Evolutionary conservation across 2,113 vertebrate genomes (phyloP).

Genomic region (Micronisus gabar): DNA sequence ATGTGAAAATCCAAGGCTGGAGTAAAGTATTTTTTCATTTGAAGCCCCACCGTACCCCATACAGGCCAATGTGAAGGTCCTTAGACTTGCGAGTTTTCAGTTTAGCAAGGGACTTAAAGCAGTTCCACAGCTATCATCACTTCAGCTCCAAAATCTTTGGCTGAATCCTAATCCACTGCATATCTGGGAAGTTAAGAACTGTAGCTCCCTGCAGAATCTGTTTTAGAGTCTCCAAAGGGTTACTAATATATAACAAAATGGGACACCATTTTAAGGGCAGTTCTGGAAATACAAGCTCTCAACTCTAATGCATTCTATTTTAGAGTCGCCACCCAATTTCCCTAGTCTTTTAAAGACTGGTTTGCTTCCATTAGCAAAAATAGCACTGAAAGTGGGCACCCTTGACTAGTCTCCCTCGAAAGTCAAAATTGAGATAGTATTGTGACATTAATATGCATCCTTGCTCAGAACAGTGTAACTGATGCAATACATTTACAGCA

Average conservation of each 20-base stretch:
- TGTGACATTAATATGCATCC: conserved; percentile 4
- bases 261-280: background rate
- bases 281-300: background rate
- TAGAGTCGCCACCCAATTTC: background rate
- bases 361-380: conserved; percentile 8
- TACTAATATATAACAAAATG: background rate
- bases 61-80: background rate
- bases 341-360: background rate
- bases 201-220: background rate
- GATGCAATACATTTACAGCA: conserved; percentile 45
- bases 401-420: background rate
- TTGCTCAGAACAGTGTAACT: conserved; percentile 6
- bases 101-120: background rate
- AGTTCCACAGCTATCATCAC: background rate
- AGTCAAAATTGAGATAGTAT: conserved; percentile 3
- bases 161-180: background rate
- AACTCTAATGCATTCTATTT: background rate
- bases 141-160: conserved; percentile 19
- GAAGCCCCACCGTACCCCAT: background rate
- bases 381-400: background rate
- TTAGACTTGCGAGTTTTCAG: background rate
- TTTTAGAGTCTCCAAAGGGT: conserved; percentile 1
- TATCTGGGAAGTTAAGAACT: background rate
- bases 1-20: background rate
- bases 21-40: background rate